Evolutionary conservation across 2,113 vertebrate species (phyloP).

Genomic region (Vidua chalybeata): DNA sequence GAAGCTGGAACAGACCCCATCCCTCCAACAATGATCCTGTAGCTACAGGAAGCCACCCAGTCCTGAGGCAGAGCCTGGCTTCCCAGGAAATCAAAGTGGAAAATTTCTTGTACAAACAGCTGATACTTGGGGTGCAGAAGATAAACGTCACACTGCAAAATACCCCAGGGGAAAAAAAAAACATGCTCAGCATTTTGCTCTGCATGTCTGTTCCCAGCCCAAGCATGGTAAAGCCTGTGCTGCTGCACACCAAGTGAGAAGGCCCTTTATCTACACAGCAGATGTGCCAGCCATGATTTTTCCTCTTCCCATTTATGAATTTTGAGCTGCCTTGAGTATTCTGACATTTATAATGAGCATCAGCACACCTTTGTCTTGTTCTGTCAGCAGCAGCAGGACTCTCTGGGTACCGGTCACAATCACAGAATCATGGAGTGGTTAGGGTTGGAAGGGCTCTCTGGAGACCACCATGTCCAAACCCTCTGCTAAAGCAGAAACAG

Average conservation of each 20-base stretch:
- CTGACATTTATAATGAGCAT: too few relatives aligned
- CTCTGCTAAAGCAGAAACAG: background rate
- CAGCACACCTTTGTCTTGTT: background rate
- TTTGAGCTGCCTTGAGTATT: background rate
- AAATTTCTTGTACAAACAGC: background rate
- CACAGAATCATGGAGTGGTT: background rate
- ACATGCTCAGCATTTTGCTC: background rate
- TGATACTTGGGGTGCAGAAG: background rate
- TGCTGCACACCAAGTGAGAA: fast-evolving
- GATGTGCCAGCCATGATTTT: fast-evolving
- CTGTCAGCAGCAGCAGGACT: background rate
- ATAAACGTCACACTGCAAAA: background rate
- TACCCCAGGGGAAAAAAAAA: background rate
- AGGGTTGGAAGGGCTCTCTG: background rate
- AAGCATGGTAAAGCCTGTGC: background rate
- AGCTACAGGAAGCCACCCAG: background rate
- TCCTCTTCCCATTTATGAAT: background rate
- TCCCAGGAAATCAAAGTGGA: fast-evolving
- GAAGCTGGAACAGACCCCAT: background rate
- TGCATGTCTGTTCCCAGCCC: background rate
- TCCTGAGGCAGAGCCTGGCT: background rate
- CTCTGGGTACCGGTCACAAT: fast-evolving
- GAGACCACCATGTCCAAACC: background rate
- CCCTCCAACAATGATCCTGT: background rate
- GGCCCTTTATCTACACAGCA: background rate